Evolutionary conservation across 2,797 vertebrate genomes (phyloP).

Genomic region (Takifugu ocellatus): DNA sequence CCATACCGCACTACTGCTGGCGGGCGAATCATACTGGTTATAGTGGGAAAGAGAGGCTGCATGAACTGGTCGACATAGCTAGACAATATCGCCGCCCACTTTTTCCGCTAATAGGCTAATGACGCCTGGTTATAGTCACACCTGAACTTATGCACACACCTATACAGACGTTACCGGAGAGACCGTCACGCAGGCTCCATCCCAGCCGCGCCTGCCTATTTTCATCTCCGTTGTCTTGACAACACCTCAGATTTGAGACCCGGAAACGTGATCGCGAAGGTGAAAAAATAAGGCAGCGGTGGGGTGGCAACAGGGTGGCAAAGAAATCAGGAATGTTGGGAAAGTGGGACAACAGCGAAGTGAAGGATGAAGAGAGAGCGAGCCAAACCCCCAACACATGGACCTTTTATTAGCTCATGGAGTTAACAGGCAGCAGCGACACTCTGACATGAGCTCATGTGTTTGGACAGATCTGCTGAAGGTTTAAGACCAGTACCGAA

Average conservation of each 20-base stretch:
- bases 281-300: neutral
- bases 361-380: conserved; percentile 32
- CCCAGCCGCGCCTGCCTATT: conserved; percentile 58
- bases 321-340: conserved; percentile 14
- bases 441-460: conserved; percentile 73
- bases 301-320: neutral
- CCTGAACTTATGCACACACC: conserved; percentile 2
- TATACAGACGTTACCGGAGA: conserved; percentile 24
- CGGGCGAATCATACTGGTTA: too few relatives aligned
- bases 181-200: conserved; percentile 49
- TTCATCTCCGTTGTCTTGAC: conserved; percentile 59
- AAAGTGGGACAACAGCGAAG: conserved; percentile 21
- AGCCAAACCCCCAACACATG: conserved; percentile 60
- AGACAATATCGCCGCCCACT: too few relatives aligned
- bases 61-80: too few relatives aligned
- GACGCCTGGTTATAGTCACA: too few relatives aligned
- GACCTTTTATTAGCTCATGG: conserved; percentile 65
- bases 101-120: too few relatives aligned
- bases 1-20: conserved; percentile 48
- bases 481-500: conserved; percentile 64
- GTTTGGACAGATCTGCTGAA: conserved; percentile 75
- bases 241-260: conserved; percentile 40
- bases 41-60: too few relatives aligned
- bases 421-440: conserved; percentile 65
- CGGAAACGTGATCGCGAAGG: neutral